phyloP scores from a whole-genome alignment of 1,140 invertebrate species.

The Chironomus tepperi region DNA sequence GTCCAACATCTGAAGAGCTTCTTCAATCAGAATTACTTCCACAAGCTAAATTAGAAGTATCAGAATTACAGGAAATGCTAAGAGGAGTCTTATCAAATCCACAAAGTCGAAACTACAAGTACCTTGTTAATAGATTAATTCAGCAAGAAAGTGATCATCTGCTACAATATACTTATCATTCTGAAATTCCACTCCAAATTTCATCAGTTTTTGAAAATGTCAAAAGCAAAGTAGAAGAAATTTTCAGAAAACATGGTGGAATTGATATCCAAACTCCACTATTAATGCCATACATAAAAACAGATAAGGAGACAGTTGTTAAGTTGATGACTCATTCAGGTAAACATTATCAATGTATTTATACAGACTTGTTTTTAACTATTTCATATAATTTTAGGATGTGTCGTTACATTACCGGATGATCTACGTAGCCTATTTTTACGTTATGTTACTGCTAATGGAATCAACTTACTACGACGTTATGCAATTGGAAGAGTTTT shows the following conservation, averaged over 20 bases:
- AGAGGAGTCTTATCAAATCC: constrained; percentile 67
- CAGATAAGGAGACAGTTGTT: constrained; percentile 49
- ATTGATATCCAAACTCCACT: constrained; percentile 63
- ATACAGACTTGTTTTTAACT: too few species aligned
- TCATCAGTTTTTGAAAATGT: constrained; percentile 37
- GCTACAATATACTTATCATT: constrained; percentile 68
- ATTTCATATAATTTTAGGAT: constrained; percentile 28
- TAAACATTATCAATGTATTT: too few species aligned
- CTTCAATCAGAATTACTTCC: constrained; percentile 73
- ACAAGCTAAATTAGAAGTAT: constrained; percentile 59
- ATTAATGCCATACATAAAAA: constrained; percentile 59
- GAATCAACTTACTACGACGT: constrained; percentile 67
- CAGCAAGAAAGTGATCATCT: constrained; percentile 54
- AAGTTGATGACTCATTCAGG: constrained; percentile 79
- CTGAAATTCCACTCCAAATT: constrained; percentile 43
- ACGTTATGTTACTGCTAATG: constrained; percentile 71
- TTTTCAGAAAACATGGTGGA: constrained; percentile 72
- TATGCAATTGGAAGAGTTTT: constrained; percentile 82
- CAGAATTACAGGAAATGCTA: constrained; percentile 70
- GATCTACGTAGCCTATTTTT: constrained; percentile 71
- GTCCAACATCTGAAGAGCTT: constrained; percentile 77
- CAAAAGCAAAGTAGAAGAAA: constrained; percentile 45
- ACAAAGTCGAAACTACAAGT: constrained; percentile 71
- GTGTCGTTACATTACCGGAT: constrained; percentile 69
- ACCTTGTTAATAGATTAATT: constrained; percentile 61